phyloP scores from a whole-genome alignment of 2,797 vertebrate species.

The Loriculus beryllinus region DNA sequence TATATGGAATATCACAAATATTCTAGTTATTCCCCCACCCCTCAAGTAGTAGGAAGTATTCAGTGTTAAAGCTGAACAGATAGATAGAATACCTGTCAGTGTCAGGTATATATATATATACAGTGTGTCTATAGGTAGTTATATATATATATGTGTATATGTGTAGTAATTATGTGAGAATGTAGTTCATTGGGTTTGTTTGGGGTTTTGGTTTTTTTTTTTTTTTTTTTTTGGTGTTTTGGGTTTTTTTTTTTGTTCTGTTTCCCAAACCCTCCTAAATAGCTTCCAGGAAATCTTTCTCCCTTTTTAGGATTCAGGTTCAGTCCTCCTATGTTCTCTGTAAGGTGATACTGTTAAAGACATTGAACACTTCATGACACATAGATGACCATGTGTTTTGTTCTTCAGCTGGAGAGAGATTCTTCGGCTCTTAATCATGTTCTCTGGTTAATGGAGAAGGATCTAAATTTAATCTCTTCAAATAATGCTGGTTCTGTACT shows the following conservation, averaged over 20 bases:
- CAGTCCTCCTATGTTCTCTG: background rate
- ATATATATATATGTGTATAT: background rate
- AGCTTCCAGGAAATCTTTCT: background rate
- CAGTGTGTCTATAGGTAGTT: background rate
- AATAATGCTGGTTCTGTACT: background rate
- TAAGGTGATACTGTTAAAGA: background rate
- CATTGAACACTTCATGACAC: background rate
- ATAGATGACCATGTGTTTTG: background rate
- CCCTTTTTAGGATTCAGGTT: background rate
- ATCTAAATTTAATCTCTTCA: background rate
- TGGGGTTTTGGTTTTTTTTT: background rate
- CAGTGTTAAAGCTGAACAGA: background rate
- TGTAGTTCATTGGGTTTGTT: background rate
- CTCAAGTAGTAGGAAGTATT: background rate
- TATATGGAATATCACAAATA: background rate
- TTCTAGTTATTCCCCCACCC: background rate
- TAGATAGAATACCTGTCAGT: background rate
- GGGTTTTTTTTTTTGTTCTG: background rate
- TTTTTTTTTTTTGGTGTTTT: too few species aligned
- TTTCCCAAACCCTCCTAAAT: background rate
- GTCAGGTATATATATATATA: background rate
- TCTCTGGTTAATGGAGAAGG: background rate
- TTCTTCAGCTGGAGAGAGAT: background rate
- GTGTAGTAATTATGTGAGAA: background rate
- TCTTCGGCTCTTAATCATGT: background rate